phyloP scores from a whole-genome alignment of 2,797 vertebrate genomes.

The Eidolon dupreanum region DNA sequence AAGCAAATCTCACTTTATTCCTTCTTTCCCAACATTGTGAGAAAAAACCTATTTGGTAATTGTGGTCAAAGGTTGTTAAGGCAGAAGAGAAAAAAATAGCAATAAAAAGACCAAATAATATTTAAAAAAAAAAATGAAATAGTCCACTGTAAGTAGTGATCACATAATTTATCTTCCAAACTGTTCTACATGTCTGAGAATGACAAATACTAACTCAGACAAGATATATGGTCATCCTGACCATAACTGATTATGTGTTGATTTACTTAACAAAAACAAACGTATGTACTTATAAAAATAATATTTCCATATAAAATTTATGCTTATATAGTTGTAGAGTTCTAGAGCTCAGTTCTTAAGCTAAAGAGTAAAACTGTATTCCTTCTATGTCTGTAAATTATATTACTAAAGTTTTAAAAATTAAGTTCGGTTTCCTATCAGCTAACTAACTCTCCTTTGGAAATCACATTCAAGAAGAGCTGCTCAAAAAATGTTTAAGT shows the following conservation, averaged over 20 bases:
- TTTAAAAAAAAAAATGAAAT: not conserved
- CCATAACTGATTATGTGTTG: not conserved
- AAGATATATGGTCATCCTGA: not conserved
- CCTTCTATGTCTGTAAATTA: not conserved
- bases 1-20: not conserved
- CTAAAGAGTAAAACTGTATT: not conserved
- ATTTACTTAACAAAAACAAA: not conserved
- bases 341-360: slow-evolving; percentile 29
- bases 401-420: slow-evolving; percentile 35
- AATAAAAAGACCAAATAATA: not conserved
- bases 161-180: not conserved
- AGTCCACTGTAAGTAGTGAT: not conserved
- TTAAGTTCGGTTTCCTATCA: not conserved
- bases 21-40: not conserved
- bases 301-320: not conserved
- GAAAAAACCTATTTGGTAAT: not conserved
- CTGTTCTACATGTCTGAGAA: not conserved
- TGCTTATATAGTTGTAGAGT: not conserved
- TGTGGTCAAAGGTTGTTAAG: not conserved
- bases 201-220: slow-evolving; percentile 11
- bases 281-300: not conserved
- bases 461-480: not conserved
- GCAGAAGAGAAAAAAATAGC: not conserved
- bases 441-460: not conserved
- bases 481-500: not conserved